These are phyloP conservation scores for Aethina tumida DNA, from an alignment of 1,140 invertebrate genomes.

Conservation along the genomic window DNA sequence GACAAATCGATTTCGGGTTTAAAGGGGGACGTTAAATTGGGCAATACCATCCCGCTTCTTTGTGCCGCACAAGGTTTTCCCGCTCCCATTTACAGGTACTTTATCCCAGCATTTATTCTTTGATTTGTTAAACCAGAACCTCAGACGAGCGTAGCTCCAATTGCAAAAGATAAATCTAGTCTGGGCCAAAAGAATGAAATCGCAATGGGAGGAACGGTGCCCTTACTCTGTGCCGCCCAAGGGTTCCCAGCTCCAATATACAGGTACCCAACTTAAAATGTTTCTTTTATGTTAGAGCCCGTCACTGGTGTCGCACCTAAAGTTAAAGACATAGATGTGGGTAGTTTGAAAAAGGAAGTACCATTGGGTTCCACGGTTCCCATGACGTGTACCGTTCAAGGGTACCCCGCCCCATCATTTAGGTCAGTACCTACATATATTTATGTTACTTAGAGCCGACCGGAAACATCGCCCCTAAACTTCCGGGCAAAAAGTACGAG, in stretches of 20 bases:
- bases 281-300: slow-evolving; percentile 9
- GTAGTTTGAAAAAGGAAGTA: slow-evolving; percentile 13
- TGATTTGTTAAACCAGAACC: slow-evolving; percentile 9
- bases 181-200: background rate
- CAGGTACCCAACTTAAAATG: slow-evolving; percentile 39
- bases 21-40: slow-evolving; percentile 24
- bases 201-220: background rate
- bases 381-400: slow-evolving; percentile 36
- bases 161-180: background rate
- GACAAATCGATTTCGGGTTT: slow-evolving; percentile 39
- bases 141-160: slow-evolving; percentile 1
- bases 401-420: slow-evolving; percentile 52
- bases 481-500: slow-evolving; percentile 48
- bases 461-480: slow-evolving; percentile 54
- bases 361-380: slow-evolving; percentile 1
- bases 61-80: slow-evolving; percentile 63
- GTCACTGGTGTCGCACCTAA: slow-evolving; percentile 14
- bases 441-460: slow-evolving; percentile 47
- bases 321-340: slow-evolving; percentile 15
- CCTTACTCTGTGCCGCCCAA: background rate
- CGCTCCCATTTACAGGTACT: slow-evolving; percentile 57
- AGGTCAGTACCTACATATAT: slow-evolving; percentile 38
- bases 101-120: slow-evolving; percentile 18
- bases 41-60: slow-evolving; percentile 42
- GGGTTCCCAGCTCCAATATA: slow-evolving; percentile 49